These are phyloP conservation scores for Sesamia inferens DNA, from an alignment of 2,888 invertebrate genomes.

Conservation along the genomic window DNA sequence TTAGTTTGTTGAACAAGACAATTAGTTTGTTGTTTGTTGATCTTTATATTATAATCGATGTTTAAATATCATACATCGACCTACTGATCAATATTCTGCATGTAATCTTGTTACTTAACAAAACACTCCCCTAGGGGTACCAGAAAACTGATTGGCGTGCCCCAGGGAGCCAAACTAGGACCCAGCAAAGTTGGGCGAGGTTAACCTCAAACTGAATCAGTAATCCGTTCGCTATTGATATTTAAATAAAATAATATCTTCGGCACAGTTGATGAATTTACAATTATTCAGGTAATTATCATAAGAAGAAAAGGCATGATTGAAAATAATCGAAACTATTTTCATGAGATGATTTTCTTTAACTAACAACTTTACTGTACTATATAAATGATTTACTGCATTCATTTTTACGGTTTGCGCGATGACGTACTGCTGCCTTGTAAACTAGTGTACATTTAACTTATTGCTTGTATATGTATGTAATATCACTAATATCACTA, in stretches of 20 bases:
- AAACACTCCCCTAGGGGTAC: neutral
- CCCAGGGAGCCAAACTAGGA: conserved; percentile 29
- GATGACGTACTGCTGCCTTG: too few relatives aligned
- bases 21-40: neutral
- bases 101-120: conserved; percentile 24
- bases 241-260: conserved; percentile 14
- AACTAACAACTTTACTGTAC: too few relatives aligned
- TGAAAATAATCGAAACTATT: neutral
- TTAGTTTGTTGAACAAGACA: too few relatives aligned
- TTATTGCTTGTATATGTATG: too few relatives aligned
- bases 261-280: neutral
- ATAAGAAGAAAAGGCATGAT: neutral
- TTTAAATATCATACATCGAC: neutral
- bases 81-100: conserved; percentile 26
- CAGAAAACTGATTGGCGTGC: conserved; percentile 35
- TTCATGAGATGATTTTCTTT: too few relatives aligned
- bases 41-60: neutral
- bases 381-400: too few relatives aligned
- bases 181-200: conserved; percentile 19
- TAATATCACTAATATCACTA: too few relatives aligned
- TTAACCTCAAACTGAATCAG: conserved; percentile 35
- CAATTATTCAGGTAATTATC: neutral
- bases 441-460: too few relatives aligned
- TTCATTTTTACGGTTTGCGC: too few relatives aligned
- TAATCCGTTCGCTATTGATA: conserved; percentile 28